phyloP scores from a whole-genome alignment of 2,888 invertebrate species.

The Rhodophaea formosa region DNA sequence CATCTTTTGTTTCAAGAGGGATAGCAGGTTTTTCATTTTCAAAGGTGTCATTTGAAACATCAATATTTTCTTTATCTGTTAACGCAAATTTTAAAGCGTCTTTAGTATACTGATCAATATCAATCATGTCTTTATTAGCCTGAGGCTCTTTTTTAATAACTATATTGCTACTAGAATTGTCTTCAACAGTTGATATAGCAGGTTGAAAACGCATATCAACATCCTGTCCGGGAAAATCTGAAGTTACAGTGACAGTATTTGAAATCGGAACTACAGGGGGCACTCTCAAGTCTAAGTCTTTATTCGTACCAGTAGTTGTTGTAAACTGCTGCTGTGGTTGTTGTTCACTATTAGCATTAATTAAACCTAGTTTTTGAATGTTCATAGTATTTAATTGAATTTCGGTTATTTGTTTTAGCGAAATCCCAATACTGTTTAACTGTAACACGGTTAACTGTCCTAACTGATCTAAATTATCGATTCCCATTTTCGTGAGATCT shows the following conservation, averaged over 20 bases:
- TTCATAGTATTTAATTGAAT: conserved; percentile 83
- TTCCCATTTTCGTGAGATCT: conserved; percentile 82
- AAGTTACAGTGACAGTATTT: conserved; percentile 42
- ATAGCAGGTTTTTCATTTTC: conserved; percentile 52
- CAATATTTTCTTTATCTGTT: conserved; percentile 74
- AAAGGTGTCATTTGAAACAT: conserved; percentile 63
- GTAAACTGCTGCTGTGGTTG: conserved; percentile 45
- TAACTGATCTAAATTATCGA: conserved; percentile 82
- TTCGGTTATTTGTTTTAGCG: conserved; percentile 82
- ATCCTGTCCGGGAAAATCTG: conserved; percentile 70
- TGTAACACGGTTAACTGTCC: conserved; percentile 82
- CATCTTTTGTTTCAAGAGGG: conserved; percentile 64
- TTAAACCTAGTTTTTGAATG: conserved; percentile 79
- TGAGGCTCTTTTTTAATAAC: conserved; percentile 43
- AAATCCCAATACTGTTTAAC: conserved; percentile 81
- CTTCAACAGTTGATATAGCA: conserved; percentile 40
- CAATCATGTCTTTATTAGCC: conserved; percentile 66
- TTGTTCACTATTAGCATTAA: conserved; percentile 56
- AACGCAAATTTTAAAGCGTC: conserved; percentile 75
- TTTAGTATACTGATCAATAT: conserved; percentile 79
- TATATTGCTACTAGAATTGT: conserved; percentile 35
- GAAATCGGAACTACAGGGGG: conserved; percentile 56
- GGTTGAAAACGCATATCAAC: conserved; percentile 76
- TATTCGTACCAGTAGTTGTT: conserved; percentile 42
- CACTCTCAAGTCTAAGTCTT: conserved; percentile 75